Base-by-base conservation (phyloP, 2,888 invertebrate species). In the Platycnemis pennipes region DNA sequence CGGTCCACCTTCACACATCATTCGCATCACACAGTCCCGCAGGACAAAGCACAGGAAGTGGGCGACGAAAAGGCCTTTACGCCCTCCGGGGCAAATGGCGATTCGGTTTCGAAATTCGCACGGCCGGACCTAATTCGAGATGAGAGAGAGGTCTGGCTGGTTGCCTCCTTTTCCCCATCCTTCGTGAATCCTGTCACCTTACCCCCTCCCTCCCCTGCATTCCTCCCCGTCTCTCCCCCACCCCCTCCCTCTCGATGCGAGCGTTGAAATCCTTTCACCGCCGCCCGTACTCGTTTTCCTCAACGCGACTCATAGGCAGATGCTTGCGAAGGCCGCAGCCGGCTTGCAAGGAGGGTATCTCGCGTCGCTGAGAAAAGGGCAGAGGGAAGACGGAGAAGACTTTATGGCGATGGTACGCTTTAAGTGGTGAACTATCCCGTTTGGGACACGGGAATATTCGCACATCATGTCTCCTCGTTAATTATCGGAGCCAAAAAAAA, bases 221-320 rank as follows among this genome's bases (percentile, higher is more conserved):
- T 16, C 77, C 77, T 11, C 7, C 22, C 26, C 22, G 22, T 63
- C 19, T 31, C 13, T 13, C 77, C 2, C 77, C 26, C 13, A 22
- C 13, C 37, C 37, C 26, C 26, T 26, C 37, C 69, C 19, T 69
- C 31, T 31, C 77, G 77, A 77, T 77, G 37, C 77, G 77, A 77
- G 77, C 77, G 37, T 77, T 77, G 77, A 77, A 77, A 77, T 77
- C 77, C 77, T 77, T 77, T 77, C 77, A 77, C 77, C 77, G 37
- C 77, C 77, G 31, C 77, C 7, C 7, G 77, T 37, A 11, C 77
- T 37, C 16, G 63, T 77, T 77, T 77, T 37, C 77, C 3, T 77
- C 37, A 11, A 22, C 63, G 8, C 22, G 49, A 49, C 31, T 31
- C 0, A 77, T 77, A 13, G 7, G 77, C 31, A 77, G 77, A 77